Base-by-base conservation (phyloP, 2,888 invertebrate genomes). In the Hypena proboscidalis region DNA sequence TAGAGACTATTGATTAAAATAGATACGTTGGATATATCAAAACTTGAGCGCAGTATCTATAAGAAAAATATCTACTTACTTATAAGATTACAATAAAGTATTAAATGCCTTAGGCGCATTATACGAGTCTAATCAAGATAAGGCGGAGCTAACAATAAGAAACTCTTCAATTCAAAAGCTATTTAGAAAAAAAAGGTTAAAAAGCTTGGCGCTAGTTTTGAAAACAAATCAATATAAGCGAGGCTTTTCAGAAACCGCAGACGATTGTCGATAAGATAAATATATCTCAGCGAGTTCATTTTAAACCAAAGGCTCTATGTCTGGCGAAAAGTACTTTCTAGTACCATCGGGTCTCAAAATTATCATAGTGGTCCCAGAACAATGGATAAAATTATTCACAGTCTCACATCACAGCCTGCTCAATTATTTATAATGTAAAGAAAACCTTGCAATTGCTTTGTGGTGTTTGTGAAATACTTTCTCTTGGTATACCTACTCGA, bases 391-490 rank as follows among this genome's bases (percentile, higher is more conserved):
- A 48, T 31, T 41, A 19, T 42, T 44, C 37, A 44, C 31, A 22
- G 8, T 19, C 29, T 14, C 14, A 41, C 21, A 6, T 14, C 14
- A 41, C 21, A 6, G 26, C 15, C 22, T 46, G 14, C 31, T 38
- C 40, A 55, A 55, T 48, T 34, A 40, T 9, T 22, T 40, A 39
- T 30, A 47, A 43, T 20, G 20, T 50, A 43, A 41, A 53, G 26
- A 35, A 38, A 45, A 35, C 44, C 46, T 41, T 40, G 33, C 44
- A 41, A 50, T 54, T 47, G 29, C 21, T 40, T 37, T 34, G 39
- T 36, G 25, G 42, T 36, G 41, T 19, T 14, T 35, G 33, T 32
- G 32, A 55, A 36, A 48, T 61, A 65, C 63, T 65, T 63, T 63
- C 66, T 63, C 63, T 61, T 22, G 32, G 57, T 49, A 44, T 41